A percentile compares a stretch with the other conserved stretches of the same genome.
phyloP scores from a whole-genome alignment of 2,797 vertebrate genomes.

The Decapterus maruadsi region DNA sequence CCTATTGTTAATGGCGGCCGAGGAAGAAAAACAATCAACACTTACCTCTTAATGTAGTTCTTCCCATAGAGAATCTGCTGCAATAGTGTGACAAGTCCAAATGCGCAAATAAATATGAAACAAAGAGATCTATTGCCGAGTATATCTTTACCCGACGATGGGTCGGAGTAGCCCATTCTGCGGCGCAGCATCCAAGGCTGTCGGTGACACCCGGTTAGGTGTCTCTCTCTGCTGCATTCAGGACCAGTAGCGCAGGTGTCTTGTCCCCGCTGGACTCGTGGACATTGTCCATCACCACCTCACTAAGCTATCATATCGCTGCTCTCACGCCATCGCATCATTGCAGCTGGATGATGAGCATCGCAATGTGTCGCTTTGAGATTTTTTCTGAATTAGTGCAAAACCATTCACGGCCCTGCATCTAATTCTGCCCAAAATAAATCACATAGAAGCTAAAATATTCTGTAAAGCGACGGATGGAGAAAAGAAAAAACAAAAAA shows the following conservation, averaged over 20 bases:
- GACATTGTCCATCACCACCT: conserved; percentile 70
- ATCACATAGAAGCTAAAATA: too few species aligned
- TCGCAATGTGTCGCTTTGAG: conserved; percentile 20
- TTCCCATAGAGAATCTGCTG: conserved; percentile 98
- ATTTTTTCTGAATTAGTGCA: conserved; percentile 13
- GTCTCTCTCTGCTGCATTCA: conserved; percentile 80
- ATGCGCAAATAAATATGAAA: conserved; percentile 99
- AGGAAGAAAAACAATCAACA: conserved; percentile 29
- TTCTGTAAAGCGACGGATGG: background rate
- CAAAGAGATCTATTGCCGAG: conserved; percentile 97
- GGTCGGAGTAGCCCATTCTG: conserved; percentile 95
- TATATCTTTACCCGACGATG: conserved; percentile 93
- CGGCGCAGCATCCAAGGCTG: conserved; percentile 79
- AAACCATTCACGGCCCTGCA: background rate
- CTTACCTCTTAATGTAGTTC: conserved; percentile 98
- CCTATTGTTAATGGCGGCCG: background rate
- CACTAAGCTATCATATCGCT: conserved; percentile 29
- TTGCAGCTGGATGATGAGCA: conserved; percentile 30
- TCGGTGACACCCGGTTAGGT: conserved; percentile 75
- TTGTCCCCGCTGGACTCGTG: conserved; percentile 40
- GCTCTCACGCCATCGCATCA: conserved; percentile 52
- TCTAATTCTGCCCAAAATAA: conserved; percentile 11
- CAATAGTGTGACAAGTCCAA: conserved; percentile 96
- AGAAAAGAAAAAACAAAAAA: background rate
- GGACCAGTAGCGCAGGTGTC: conserved; percentile 65